phyloP scores from a whole-genome alignment of 2,797 vertebrate species.

The Philypnodon macrostomus region DNA sequence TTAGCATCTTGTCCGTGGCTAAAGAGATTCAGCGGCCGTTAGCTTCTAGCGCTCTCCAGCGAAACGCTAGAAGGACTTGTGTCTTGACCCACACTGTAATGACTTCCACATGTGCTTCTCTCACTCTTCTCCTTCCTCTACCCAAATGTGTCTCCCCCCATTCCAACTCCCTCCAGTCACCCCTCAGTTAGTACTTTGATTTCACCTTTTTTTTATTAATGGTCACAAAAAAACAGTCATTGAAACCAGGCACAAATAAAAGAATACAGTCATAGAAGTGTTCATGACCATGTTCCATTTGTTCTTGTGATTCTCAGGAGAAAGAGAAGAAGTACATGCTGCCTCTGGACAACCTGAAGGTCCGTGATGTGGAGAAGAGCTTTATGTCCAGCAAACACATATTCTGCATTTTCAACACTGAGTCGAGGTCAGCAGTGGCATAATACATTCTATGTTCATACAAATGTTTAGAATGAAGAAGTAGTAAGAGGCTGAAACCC shows the following conservation, averaged over 20 bases:
- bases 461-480: background rate
- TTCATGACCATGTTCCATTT: slow-evolving; percentile 19
- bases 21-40: slow-evolving; percentile 38
- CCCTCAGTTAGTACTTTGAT: slow-evolving; percentile 25
- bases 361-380: slow-evolving; percentile 89
- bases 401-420: slow-evolving; percentile 95
- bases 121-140: slow-evolving; percentile 34
- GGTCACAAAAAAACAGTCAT: slow-evolving; percentile 4
- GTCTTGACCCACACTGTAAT: slow-evolving; percentile 93
- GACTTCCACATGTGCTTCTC: slow-evolving; percentile 93
- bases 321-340: slow-evolving; percentile 95
- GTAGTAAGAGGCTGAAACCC: too few species aligned
- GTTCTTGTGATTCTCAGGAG: slow-evolving; percentile 72
- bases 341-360: slow-evolving; percentile 90
- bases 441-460: background rate
- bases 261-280: background rate
- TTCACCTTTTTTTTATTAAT: slow-evolving; percentile 36
- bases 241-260: slow-evolving; percentile 1
- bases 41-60: slow-evolving; percentile 39
- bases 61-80: slow-evolving; percentile 74
- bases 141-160: slow-evolving; percentile 51
- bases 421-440: slow-evolving; percentile 74
- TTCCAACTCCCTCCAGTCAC: slow-evolving; percentile 54
- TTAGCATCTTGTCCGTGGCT: slow-evolving; percentile 18
- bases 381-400: slow-evolving; percentile 92